These are phyloP conservation scores for Novumbra hubbsi DNA, from an alignment of 2,797 vertebrate species.

Conservation along the genomic window DNA sequence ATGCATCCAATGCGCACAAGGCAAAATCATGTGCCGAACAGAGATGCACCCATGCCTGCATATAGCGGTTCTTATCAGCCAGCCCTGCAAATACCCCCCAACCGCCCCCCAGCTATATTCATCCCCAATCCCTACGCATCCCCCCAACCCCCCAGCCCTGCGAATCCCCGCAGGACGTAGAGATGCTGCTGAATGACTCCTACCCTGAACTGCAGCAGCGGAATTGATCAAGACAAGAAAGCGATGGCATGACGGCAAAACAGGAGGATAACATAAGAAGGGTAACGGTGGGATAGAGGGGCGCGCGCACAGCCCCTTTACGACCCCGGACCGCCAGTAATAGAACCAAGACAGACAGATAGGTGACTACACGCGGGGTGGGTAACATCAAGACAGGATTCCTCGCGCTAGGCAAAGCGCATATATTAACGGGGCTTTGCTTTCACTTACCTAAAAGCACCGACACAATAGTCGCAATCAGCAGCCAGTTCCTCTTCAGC, in stretches of 20 bases:
- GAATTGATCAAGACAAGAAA: constrained; percentile 24
- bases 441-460: constrained; percentile 85
- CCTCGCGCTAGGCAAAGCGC: not conserved
- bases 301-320: constrained; percentile 7
- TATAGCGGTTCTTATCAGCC: constrained; percentile 4
- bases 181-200: not conserved
- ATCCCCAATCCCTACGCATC: too few relatives aligned
- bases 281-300: not conserved
- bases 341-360: not conserved
- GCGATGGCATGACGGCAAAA: constrained; percentile 30
- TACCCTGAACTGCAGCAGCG: not conserved
- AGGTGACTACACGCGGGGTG: not conserved
- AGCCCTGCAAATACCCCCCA: not conserved
- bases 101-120: too few relatives aligned
- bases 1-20: not conserved
- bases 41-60: not conserved
- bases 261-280: not conserved
- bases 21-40: not conserved
- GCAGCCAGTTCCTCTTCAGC: constrained; percentile 87
- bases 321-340: not conserved
- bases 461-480: constrained; percentile 83
- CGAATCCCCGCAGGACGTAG: not conserved
- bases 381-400: not conserved
- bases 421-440: constrained; percentile 6
- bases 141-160: not conserved